A percentile compares a stretch with the other conserved stretches of the same genome.
Evolutionary conservation across 2,888 invertebrate species (phyloP).

Genomic region (Tridacna gigas): DNA sequence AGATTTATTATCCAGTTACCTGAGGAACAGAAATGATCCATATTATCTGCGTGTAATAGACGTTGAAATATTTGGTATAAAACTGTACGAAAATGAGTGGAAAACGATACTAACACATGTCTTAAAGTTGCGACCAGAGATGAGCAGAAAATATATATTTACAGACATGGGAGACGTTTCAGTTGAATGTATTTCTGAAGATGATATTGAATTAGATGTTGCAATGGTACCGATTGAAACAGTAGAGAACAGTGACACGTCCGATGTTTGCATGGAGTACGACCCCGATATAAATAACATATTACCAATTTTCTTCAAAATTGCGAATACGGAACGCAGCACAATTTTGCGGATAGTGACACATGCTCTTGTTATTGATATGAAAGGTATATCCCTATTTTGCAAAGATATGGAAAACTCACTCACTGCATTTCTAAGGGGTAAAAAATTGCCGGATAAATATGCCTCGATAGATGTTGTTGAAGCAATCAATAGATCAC

Average conservation of each 20-base stretch:
- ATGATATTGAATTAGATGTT: not conserved
- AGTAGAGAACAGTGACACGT: not conserved
- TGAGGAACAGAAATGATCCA: not conserved
- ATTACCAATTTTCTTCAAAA: not conserved
- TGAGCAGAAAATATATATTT: not conserved
- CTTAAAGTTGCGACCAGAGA: slow-evolving; percentile 4
- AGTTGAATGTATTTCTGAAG: not conserved
- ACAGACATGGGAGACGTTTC: not conserved
- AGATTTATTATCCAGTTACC: not conserved
- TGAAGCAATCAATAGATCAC: not conserved
- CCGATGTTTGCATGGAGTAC: not conserved
- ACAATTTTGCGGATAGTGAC: not conserved
- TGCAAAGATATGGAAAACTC: not conserved
- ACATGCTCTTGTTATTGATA: slow-evolving; percentile 3
- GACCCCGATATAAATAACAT: not conserved
- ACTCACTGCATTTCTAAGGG: not conserved
- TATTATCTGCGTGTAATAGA: not conserved
- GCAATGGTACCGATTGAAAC: not conserved
- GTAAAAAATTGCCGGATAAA: not conserved
- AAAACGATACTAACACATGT: not conserved
- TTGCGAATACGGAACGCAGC: not conserved
- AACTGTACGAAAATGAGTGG: not conserved
- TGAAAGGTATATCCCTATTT: slow-evolving; percentile 1
- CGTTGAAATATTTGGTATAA: not conserved
- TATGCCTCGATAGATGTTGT: not conserved